phyloP scores from a whole-genome alignment of 2,797 vertebrate genomes.

The Hypotaenidia philippensis region DNA sequence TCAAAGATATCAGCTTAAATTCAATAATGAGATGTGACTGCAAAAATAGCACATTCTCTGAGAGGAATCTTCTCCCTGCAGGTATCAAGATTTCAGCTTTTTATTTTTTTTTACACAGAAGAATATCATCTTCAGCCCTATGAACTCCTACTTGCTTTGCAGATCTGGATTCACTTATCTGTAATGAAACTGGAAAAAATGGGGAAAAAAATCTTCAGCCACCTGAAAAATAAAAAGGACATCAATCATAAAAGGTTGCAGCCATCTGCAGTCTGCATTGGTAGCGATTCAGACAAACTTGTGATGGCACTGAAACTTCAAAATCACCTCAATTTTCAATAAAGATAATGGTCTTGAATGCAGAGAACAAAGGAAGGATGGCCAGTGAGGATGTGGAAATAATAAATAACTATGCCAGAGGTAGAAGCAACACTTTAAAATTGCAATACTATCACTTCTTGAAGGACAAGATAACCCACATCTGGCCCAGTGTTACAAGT shows the following conservation, averaged over 20 bases:
- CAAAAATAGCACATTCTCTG: slow-evolving; percentile 20
- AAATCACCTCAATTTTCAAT: neutral
- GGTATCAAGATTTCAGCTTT: neutral
- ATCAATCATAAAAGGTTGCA: neutral
- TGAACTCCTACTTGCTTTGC: slow-evolving; percentile 21
- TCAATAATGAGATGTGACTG: neutral
- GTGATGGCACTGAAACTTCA: neutral
- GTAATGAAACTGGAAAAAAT: slow-evolving; percentile 28
- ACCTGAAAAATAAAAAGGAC: neutral
- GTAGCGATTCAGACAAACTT: neutral
- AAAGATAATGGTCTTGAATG: neutral
- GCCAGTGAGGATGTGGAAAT: neutral
- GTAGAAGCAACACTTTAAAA: neutral
- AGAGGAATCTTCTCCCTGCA: neutral
- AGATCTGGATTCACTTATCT: slow-evolving; percentile 16
- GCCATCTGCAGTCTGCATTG: neutral
- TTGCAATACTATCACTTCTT: fast-evolving
- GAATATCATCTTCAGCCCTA: neutral
- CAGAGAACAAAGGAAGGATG: neutral
- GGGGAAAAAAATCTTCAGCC: neutral
- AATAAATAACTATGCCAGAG: neutral
- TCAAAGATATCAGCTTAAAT: slow-evolving; percentile 1
- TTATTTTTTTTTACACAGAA: neutral
- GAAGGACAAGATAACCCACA: neutral
- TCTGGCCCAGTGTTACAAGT: neutral